Percentiles rank a stretch among this genome's conserved stretches.
These are phyloP conservation scores for Heliconius hewitsoni DNA, from an alignment of 1,140 invertebrate species.

Conservation along the genomic window DNA sequence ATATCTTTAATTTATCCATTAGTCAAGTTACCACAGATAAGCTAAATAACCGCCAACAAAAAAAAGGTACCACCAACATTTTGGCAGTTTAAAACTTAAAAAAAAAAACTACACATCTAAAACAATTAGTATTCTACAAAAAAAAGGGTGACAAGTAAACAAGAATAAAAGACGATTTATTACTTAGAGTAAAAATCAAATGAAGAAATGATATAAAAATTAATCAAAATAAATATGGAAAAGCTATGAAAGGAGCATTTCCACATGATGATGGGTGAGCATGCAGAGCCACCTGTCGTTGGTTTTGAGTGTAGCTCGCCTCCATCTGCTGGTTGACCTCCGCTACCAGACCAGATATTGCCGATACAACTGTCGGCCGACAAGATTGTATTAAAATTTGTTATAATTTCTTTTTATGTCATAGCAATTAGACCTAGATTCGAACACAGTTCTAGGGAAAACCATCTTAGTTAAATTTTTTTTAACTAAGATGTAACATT, in stretches of 20 bases:
- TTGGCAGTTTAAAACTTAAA: no score
- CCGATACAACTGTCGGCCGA: slow-evolving; percentile 84
- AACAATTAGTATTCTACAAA: no score
- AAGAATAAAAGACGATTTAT: background rate
- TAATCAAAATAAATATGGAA: background rate
- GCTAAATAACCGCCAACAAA: no score
- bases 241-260: slow-evolving; percentile 9
- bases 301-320: slow-evolving; percentile 76
- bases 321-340: slow-evolving; percentile 85
- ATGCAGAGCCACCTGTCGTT: slow-evolving; percentile 75
- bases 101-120: no score
- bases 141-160: no score
- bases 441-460: background rate
- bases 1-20: no score
- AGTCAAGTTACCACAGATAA: no score
- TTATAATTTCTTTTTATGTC: background rate
- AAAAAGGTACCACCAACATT: no score
- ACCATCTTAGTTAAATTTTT: background rate
- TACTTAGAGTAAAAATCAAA: background rate
- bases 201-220: background rate
- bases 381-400: slow-evolving; percentile 33
- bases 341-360: slow-evolving; percentile 87
- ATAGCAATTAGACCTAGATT: background rate
- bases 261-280: slow-evolving; percentile 25
- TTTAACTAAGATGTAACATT: no score